Conservation (phyloP, 2,888 invertebrate species). For the Amaurobius ferox region DNA sequence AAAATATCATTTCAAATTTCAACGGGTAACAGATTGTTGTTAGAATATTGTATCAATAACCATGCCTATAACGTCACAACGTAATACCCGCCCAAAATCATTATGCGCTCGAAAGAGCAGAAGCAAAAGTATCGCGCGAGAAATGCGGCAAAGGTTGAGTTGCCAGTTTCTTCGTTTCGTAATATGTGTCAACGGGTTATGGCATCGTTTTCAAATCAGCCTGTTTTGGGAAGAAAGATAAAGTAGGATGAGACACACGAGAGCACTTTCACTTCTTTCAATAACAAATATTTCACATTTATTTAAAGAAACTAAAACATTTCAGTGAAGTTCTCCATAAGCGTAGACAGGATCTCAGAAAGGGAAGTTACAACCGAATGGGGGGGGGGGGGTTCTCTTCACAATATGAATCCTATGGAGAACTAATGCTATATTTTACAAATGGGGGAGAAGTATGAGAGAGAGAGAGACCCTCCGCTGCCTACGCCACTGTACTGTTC, state of each 20-base stretch:
- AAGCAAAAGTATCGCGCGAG: background rate
- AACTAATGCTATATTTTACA: too few relatives aligned
- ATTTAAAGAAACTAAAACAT: too few relatives aligned
- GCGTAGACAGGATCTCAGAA: too few relatives aligned
- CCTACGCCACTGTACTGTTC: too few relatives aligned
- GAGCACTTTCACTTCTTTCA: constrained; percentile 36
- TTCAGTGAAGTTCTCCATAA: too few relatives aligned
- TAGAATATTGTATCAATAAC: background rate
- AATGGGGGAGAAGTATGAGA: too few relatives aligned
- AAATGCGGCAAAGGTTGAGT: constrained; percentile 39
- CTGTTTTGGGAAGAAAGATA: constrained; percentile 9
- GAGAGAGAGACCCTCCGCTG: too few relatives aligned
- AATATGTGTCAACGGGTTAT: constrained; percentile 58
- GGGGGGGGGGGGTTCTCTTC: too few relatives aligned
- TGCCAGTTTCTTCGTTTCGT: constrained; percentile 25
- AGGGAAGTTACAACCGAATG: too few relatives aligned
- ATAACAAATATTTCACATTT: too few relatives aligned
- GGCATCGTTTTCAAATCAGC: constrained; percentile 25
- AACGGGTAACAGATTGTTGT: background rate
- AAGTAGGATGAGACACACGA: constrained; percentile 1
- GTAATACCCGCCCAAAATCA: constrained; percentile 17
- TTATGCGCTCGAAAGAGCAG: background rate
- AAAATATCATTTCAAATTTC: background rate
- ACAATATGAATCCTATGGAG: too few relatives aligned
- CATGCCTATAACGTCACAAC: background rate